Evolutionary conservation across 2,113 vertebrate species (phyloP).

Genomic region (Dasyurus viverrinus): DNA sequence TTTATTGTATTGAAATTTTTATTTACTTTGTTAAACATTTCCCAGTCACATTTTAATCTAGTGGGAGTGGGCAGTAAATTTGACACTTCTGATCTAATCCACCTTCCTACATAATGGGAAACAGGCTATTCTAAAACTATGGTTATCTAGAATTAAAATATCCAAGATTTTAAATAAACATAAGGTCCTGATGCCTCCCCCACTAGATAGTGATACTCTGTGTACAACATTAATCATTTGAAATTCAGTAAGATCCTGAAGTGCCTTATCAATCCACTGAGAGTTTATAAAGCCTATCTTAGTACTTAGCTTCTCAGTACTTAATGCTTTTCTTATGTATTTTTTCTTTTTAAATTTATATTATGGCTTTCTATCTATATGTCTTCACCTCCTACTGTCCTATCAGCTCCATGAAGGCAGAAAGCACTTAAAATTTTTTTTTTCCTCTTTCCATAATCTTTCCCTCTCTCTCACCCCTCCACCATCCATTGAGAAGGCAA

Average conservation of each 20-base stretch:
- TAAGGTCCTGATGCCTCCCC: background rate
- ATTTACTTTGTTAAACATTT: background rate
- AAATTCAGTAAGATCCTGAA: background rate
- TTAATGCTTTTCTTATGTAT: background rate
- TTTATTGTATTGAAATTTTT: background rate
- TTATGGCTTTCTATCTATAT: background rate
- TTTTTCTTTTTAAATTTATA: background rate
- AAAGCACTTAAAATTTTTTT: background rate
- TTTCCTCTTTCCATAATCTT: background rate
- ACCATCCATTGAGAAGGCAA: background rate
- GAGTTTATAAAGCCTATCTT: background rate
- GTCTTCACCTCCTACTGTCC: background rate
- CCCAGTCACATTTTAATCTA: background rate
- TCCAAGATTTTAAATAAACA: background rate
- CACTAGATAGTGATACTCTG: background rate
- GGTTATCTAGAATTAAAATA: background rate
- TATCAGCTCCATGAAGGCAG: background rate
- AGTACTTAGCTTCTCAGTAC: background rate
- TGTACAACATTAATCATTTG: background rate
- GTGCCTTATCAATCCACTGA: background rate
- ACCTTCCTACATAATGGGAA: background rate
- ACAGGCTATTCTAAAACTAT: background rate
- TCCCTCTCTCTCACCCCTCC: background rate
- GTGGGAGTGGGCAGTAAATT: background rate
- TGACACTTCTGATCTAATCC: background rate